Percentiles rank a stretch among this genome's conserved stretches.
These are phyloP conservation scores for Zaprionus nigranus DNA, from an alignment of 1,140 invertebrate genomes.

Conservation along the genomic window DNA sequence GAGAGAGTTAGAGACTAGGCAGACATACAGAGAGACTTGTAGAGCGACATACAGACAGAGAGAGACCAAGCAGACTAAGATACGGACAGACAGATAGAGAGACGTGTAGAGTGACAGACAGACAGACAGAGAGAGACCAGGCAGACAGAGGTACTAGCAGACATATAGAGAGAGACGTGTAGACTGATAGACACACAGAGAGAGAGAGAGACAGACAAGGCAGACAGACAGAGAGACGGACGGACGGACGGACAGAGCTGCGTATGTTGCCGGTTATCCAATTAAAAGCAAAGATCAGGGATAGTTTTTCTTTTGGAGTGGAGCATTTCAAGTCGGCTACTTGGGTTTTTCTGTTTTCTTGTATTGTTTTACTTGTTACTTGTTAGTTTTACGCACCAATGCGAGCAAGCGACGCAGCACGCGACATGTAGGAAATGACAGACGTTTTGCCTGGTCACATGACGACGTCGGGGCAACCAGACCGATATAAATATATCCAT, in stretches of 20 bases:
- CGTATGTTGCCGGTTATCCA: slow-evolving; percentile 70
- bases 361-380: slow-evolving; percentile 21
- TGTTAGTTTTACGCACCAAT: slow-evolving; percentile 31
- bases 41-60: no score
- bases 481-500: slow-evolving; percentile 11
- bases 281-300: slow-evolving; percentile 80
- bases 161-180: no score
- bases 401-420: slow-evolving; percentile 49
- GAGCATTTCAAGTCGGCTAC: slow-evolving; percentile 41
- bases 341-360: slow-evolving; percentile 27
- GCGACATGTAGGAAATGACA: slow-evolving; percentile 79
- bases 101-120: no score
- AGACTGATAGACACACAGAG: neutral
- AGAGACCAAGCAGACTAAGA: no score
- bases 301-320: slow-evolving; percentile 58
- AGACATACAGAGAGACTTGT: no score
- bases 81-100: no score
- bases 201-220: neutral
- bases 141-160: neutral
- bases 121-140: no score
- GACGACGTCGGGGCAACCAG: slow-evolving; percentile 33
- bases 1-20: no score
- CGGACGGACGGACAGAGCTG: neutral
- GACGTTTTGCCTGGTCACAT: slow-evolving; percentile 55
- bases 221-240: neutral